A percentile compares a stretch with the other conserved stretches of the same genome.
Evolutionary conservation across 2,888 invertebrate species (phyloP).

Genomic region (Leptogaster cylindrica): DNA sequence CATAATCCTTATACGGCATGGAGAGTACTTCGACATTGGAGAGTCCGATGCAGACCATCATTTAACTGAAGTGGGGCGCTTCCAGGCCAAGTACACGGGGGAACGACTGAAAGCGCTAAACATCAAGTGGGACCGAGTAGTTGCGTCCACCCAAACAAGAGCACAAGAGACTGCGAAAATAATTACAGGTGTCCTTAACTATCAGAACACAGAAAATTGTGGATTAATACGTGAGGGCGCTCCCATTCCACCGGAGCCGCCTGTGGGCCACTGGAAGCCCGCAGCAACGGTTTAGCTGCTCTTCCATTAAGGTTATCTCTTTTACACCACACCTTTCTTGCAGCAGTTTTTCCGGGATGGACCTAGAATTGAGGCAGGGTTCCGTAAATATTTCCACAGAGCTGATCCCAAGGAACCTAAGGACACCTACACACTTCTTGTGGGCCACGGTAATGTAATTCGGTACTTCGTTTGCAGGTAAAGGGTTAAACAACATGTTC

Average conservation of each 20-base stretch:
- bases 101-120: slow-evolving; percentile 77
- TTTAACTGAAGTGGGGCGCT: slow-evolving; percentile 80
- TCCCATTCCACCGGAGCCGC: slow-evolving; percentile 93
- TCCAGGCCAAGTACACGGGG: slow-evolving; percentile 88
- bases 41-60: slow-evolving; percentile 73
- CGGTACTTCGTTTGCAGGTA: slow-evolving; percentile 91
- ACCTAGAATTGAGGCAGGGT: slow-evolving; percentile 94
- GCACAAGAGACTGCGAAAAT: slow-evolving; percentile 91
- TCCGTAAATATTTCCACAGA: slow-evolving; percentile 90
- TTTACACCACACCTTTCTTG: slow-evolving; percentile 44
- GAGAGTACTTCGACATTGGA: slow-evolving; percentile 86
- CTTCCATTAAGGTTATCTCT: slow-evolving; percentile 18
- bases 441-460: slow-evolving; percentile 98
- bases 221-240: slow-evolving; percentile 89
- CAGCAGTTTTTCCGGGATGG: slow-evolving; percentile 94
- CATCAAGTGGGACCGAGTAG: slow-evolving; percentile 79
- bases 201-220: slow-evolving; percentile 69
- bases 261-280: slow-evolving; percentile 85
- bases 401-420: slow-evolving; percentile 79
- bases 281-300: slow-evolving; percentile 69
- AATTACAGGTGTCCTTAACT: slow-evolving; percentile 74
- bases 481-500: slow-evolving; percentile 49
- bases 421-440: slow-evolving; percentile 87
- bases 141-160: slow-evolving; percentile 91
- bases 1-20: slow-evolving; percentile 90